These are phyloP conservation scores for Chelmon rostratus DNA, from an alignment of 2,797 vertebrate species.

Conservation along the genomic window DNA sequence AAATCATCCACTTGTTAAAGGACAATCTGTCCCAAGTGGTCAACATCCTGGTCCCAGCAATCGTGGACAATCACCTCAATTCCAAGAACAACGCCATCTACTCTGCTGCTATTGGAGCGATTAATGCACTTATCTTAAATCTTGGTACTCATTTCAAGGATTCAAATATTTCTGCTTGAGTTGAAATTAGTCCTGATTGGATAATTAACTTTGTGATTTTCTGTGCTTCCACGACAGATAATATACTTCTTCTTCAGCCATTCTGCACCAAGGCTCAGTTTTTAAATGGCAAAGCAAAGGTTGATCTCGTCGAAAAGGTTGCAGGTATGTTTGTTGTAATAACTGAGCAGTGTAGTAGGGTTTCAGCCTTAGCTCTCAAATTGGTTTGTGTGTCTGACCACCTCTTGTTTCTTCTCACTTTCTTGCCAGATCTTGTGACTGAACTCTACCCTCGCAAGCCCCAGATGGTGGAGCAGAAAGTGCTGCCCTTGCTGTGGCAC, in stretches of 20 bases:
- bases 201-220: constrained; percentile 14
- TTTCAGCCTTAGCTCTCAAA: neutral
- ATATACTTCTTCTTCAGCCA: constrained; percentile 92
- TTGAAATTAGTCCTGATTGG: neutral
- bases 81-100: constrained; percentile 94
- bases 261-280: constrained; percentile 96
- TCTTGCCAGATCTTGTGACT: constrained; percentile 86
- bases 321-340: constrained; percentile 86
- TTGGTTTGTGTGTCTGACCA: neutral
- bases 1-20: constrained; percentile 88
- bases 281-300: constrained; percentile 94
- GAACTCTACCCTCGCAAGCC: constrained; percentile 92
- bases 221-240: constrained; percentile 81
- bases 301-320: constrained; percentile 93
- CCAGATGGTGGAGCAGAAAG: constrained; percentile 91
- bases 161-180: neutral
- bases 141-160: constrained; percentile 82
- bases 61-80: constrained; percentile 98
- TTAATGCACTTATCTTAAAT: constrained; percentile 89
- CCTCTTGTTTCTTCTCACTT: neutral
- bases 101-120: constrained; percentile 88
- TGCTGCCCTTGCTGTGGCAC: constrained; percentile 92
- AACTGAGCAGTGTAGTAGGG: neutral
- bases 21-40: constrained; percentile 91
- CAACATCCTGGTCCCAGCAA: constrained; percentile 92